Evolutionary conservation across 2,113 vertebrate species (phyloP).

Genomic region (Thermophis baileyi): DNA sequence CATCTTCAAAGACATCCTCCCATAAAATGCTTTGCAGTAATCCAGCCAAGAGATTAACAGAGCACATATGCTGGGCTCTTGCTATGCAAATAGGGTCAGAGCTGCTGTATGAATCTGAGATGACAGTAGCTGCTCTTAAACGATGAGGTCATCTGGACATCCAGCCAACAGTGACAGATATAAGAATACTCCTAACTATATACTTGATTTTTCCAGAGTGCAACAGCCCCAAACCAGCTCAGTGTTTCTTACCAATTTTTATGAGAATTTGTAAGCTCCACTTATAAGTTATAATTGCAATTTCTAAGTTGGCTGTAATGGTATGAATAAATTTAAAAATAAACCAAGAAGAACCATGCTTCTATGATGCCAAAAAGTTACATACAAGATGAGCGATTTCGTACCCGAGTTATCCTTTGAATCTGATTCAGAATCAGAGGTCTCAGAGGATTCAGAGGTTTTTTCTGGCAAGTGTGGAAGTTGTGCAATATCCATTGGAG

Average conservation of each 20-base stretch:
- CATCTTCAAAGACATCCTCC: not conserved
- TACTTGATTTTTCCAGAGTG: not conserved
- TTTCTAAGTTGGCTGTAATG: not conserved
- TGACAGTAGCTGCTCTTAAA: not conserved
- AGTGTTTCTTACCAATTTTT: not conserved
- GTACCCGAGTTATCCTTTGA: conserved; percentile 98
- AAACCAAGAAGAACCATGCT: not conserved
- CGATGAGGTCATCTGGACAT: not conserved
- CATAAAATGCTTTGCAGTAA: not conserved
- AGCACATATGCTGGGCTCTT: not conserved
- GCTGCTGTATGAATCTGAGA: not conserved
- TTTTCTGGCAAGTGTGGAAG: conserved; percentile 94
- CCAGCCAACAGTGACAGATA: not conserved
- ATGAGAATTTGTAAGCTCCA: conserved; percentile 8
- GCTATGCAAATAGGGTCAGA: not conserved
- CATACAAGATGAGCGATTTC: conserved; percentile 36
- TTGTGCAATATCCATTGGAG: conserved; percentile 94
- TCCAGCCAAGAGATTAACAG: not conserved
- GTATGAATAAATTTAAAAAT: not conserved
- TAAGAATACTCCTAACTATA: not conserved
- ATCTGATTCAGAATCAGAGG: conserved; percentile 95
- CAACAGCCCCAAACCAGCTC: not conserved
- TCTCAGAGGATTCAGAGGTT: conserved; percentile 92
- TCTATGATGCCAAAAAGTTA: not conserved
- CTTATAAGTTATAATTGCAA: conserved; percentile 4